Evolutionary conservation across 2,797 vertebrate species (phyloP).

Genomic region (Denticeps clupeoides): DNA sequence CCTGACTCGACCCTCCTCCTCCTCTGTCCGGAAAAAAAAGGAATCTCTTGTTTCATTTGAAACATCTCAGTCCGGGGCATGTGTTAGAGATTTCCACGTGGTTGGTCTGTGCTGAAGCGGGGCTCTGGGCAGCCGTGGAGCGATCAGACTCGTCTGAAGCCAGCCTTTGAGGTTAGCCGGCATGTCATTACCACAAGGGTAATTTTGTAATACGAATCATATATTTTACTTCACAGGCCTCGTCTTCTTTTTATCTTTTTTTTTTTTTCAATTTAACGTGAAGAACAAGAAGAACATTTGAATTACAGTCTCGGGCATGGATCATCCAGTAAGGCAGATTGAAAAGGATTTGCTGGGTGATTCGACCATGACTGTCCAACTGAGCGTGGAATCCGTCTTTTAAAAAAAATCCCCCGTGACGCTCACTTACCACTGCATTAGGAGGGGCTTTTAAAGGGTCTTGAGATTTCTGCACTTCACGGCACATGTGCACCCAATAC

Average conservation of each 20-base stretch:
- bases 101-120: slow-evolving; percentile 17
- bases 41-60: slow-evolving; percentile 10
- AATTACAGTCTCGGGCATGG: too few species aligned
- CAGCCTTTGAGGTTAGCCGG: slow-evolving; percentile 19
- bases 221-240: slow-evolving; percentile 8
- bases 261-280: background rate
- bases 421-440: too few species aligned
- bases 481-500: too few species aligned
- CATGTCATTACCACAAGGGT: slow-evolving; percentile 13
- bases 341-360: too few species aligned
- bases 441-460: too few species aligned
- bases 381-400: too few species aligned
- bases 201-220: slow-evolving; percentile 14
- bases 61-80: too few species aligned
- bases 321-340: too few species aligned
- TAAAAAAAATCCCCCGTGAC: too few species aligned
- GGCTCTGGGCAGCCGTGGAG: background rate
- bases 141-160: slow-evolving; percentile 6
- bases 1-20: background rate
- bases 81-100: slow-evolving; percentile 21
- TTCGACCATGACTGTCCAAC: too few species aligned
- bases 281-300: too few species aligned
- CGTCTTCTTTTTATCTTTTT: background rate
- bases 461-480: too few species aligned
- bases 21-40: background rate